Evolutionary conservation across 2,113 vertebrate genomes (phyloP).

Genomic region (Malurus alboscapulatus): DNA sequence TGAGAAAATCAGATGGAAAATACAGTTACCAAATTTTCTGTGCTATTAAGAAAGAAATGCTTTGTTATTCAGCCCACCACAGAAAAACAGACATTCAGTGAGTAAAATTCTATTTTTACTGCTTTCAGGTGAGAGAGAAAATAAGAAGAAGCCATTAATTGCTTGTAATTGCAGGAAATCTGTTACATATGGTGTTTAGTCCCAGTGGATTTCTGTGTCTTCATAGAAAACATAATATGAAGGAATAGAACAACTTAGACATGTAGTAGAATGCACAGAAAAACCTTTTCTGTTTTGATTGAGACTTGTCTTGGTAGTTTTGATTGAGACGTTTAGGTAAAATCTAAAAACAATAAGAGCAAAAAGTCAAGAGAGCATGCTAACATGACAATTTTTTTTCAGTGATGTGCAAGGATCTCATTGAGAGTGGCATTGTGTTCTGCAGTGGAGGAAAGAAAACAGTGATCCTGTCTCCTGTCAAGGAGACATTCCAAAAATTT

Average conservation of each 20-base stretch:
- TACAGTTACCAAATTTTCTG: background rate
- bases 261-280: background rate
- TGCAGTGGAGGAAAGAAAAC: background rate
- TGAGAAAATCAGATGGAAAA: background rate
- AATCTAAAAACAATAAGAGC: fast-evolving
- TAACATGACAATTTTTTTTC: background rate
- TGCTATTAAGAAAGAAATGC: background rate
- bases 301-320: background rate
- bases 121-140: background rate
- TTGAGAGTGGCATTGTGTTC: background rate
- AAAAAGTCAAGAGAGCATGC: background rate
- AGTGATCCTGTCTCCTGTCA: background rate
- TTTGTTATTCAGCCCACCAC: background rate
- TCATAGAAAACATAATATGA: background rate
- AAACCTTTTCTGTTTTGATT: background rate
- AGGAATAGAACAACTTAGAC: background rate
- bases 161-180: background rate
- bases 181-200: background rate
- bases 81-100: background rate
- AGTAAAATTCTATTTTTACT: background rate
- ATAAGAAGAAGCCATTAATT: background rate
- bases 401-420: background rate
- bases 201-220: background rate
- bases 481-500: background rate
- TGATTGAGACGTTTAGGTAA: background rate